These are phyloP conservation scores for Podarcis raffonei DNA, from an alignment of 2,113 vertebrate species.

Conservation along the genomic window DNA sequence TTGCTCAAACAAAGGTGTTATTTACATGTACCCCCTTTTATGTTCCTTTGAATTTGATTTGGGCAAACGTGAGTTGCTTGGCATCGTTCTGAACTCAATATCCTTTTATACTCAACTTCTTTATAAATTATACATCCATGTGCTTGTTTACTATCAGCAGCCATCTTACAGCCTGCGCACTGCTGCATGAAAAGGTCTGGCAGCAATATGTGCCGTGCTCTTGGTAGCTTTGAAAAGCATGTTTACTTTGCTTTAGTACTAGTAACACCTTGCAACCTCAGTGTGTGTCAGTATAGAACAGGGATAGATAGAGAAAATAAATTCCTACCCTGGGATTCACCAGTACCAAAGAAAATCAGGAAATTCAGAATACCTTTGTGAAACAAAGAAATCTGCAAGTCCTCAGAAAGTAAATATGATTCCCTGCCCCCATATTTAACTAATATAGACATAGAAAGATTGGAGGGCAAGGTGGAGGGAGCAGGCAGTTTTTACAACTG, in stretches of 20 bases:
- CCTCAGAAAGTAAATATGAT: slow-evolving; percentile 28
- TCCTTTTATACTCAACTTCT: slow-evolving; percentile 47
- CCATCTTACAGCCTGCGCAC: slow-evolving; percentile 48
- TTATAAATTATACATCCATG: slow-evolving; percentile 63
- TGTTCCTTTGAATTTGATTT: slow-evolving; percentile 53
- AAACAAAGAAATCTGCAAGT: background rate
- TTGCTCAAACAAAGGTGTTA: slow-evolving; percentile 50
- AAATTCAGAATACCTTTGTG: background rate
- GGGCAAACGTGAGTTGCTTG: slow-evolving; percentile 11
- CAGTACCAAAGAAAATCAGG: background rate
- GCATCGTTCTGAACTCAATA: slow-evolving; percentile 21
- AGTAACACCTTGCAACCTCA: background rate
- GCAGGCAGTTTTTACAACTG: too few species aligned
- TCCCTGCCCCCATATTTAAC: background rate
- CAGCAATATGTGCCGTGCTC: background rate
- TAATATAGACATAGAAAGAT: background rate
- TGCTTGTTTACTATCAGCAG: slow-evolving; percentile 40
- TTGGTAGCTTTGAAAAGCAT: background rate
- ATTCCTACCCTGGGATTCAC: background rate
- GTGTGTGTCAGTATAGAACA: accelerated
- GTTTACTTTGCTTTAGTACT: background rate
- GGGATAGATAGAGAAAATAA: background rate
- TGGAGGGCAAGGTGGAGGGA: too few species aligned
- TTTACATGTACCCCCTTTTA: slow-evolving; percentile 31
- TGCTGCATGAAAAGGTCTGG: background rate